Conservation (phyloP, 2,113 vertebrate species). For the Vireo altiloquus region DNA sequence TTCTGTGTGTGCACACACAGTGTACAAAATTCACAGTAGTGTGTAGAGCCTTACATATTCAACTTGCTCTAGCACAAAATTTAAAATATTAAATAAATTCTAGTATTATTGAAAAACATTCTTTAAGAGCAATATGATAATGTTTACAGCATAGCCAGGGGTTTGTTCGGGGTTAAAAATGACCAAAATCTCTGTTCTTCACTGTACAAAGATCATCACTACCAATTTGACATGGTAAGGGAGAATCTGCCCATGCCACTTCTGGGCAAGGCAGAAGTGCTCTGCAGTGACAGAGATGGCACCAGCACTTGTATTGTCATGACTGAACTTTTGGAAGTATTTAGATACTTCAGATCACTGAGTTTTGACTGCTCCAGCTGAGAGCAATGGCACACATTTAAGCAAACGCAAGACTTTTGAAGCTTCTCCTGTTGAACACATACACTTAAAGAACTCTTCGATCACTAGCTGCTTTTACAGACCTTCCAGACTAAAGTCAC, state of each 20-base stretch:
- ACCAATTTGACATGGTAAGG: rapidly evolving
- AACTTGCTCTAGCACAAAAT: background rate
- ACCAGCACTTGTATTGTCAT: background rate
- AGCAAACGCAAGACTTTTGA: background rate
- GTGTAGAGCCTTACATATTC: background rate
- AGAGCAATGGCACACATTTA: background rate
- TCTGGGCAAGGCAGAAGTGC: background rate
- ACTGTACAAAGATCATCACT: background rate
- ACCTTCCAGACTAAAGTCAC: background rate
- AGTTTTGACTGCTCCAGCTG: background rate
- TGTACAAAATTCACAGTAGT: background rate
- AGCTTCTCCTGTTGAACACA: background rate
- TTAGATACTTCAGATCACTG: rapidly evolving
- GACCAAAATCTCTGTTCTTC: background rate
- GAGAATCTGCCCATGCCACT: no score
- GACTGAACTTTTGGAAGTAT: background rate
- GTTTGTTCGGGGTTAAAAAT: background rate
- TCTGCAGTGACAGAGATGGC: background rate
- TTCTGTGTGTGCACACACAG: background rate
- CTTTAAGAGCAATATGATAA: background rate
- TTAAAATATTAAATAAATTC: background rate
- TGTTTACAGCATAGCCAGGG: background rate
- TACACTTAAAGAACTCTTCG: background rate
- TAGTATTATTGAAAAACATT: background rate
- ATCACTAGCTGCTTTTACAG: background rate